phyloP scores from a whole-genome alignment of 1,140 invertebrate genomes.

The Zaprionus inermis region DNA sequence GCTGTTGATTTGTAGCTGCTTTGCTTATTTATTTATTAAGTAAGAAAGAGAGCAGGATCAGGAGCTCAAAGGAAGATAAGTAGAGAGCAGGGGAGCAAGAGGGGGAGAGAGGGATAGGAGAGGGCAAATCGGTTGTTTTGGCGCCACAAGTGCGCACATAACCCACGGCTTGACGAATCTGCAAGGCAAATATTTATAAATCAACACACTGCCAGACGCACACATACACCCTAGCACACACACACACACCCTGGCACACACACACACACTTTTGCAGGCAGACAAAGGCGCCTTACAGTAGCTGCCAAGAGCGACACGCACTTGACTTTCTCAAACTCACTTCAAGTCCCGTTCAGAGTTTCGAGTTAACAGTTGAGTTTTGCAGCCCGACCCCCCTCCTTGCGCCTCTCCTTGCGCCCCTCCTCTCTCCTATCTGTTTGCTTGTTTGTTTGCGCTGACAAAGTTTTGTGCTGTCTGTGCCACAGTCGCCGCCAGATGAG shows the following conservation, averaged over 20 bases:
- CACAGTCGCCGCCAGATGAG: constrained; percentile 25
- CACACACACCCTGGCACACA: not conserved
- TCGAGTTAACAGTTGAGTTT: constrained; percentile 40
- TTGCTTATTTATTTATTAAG: constrained; percentile 15
- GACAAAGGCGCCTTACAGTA: constrained; percentile 53
- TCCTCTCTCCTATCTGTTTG: constrained; percentile 30
- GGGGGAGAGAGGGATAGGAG: not conserved
- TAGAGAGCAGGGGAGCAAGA: not conserved
- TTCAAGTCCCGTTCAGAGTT: constrained; percentile 64
- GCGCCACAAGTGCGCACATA: constrained; percentile 24
- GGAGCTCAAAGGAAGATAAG: not conserved
- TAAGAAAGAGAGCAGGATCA: too few species aligned
- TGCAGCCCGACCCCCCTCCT: constrained; percentile 23
- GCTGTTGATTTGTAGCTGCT: constrained; percentile 2
- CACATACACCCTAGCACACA: constrained; percentile 19
- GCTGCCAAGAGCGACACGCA: constrained; percentile 75
- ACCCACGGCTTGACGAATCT: constrained; percentile 36
- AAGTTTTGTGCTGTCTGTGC: constrained; percentile 30
- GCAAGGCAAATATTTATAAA: constrained; percentile 78
- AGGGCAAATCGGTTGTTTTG: constrained; percentile 21
- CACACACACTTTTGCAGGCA: not conserved
- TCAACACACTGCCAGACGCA: constrained; percentile 49
- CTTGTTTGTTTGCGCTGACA: constrained; percentile 42
- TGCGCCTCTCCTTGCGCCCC: constrained; percentile 11
- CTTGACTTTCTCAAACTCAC: constrained; percentile 81